phyloP scores from a whole-genome alignment of 1,140 invertebrate genomes.

The Belonocnema kinseyi region DNA sequence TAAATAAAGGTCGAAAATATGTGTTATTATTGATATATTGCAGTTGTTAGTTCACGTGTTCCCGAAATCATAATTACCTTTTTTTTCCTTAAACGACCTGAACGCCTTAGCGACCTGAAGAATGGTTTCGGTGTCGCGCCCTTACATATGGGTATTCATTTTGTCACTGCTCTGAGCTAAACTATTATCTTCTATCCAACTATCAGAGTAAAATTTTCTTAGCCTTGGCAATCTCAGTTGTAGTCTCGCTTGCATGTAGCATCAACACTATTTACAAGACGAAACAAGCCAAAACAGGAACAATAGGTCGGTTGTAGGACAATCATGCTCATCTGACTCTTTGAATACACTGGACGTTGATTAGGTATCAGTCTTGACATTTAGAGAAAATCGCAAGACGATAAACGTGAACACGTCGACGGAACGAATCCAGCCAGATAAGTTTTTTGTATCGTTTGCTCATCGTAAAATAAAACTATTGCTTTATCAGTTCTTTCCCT shows the following conservation, averaged over 20 bases:
- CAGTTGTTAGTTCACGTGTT: no score
- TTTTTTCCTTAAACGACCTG: no score
- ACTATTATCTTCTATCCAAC: background rate
- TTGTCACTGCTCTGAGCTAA: no score
- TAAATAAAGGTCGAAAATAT: no score
- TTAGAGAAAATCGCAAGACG: conserved; percentile 14
- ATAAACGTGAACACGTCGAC: conserved; percentile 11
- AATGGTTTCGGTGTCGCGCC: no score
- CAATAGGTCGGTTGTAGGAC: background rate
- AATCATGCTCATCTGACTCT: conserved; percentile 3
- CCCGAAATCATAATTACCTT: no score
- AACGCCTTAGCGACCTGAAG: no score
- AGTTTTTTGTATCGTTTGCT: conserved; percentile 9
- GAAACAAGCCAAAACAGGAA: conserved; percentile 16
- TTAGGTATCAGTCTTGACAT: background rate
- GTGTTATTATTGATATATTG: no score
- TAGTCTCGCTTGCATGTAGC: background rate
- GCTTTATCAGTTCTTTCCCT: conserved; percentile 9
- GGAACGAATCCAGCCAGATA: background rate
- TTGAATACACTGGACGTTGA: conserved; percentile 24
- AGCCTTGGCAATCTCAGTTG: background rate
- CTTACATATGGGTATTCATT: no score
- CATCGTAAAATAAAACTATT: conserved; percentile 20
- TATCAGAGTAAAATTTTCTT: background rate
- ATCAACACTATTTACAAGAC: background rate